A percentile compares a stretch with the other conserved stretches of the same genome.
phyloP scores from a whole-genome alignment of 2,888 invertebrate genomes.

The Pammene aurita region DNA sequence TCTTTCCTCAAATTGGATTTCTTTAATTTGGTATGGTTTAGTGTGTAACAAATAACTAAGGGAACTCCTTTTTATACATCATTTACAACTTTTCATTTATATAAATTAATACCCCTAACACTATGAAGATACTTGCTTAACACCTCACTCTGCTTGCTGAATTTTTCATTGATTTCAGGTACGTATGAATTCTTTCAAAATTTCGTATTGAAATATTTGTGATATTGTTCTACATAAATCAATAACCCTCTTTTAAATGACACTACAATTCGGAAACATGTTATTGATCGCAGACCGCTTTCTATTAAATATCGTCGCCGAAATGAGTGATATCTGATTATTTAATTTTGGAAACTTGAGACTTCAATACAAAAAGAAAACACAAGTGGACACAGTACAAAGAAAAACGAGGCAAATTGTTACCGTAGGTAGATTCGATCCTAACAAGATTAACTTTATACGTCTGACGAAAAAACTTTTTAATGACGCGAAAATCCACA shows the following conservation, averaged over 20 bases:
- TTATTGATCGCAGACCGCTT: too few species aligned
- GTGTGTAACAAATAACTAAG: constrained; percentile 7
- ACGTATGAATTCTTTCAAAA: too few species aligned
- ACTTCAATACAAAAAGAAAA: not conserved
- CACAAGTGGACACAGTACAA: not conserved
- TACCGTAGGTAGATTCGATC: constrained; percentile 29
- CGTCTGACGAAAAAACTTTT: constrained; percentile 38
- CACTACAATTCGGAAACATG: too few species aligned
- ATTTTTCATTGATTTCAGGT: too few species aligned
- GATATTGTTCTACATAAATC: too few species aligned
- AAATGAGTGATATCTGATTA: too few species aligned
- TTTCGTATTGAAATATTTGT: too few species aligned
- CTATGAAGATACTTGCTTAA: too few species aligned
- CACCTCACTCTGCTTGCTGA: too few species aligned
- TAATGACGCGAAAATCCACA: constrained; percentile 41
- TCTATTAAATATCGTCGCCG: too few species aligned
- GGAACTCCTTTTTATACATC: not conserved
- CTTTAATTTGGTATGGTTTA: constrained; percentile 29
- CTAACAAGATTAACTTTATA: constrained; percentile 32
- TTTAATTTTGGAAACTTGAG: too few species aligned
- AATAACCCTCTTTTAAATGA: too few species aligned
- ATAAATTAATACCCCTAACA: not conserved
- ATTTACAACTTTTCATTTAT: not conserved
- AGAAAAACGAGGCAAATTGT: constrained; percentile 5
- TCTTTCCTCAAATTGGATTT: constrained; percentile 53